phyloP scores from a whole-genome alignment of 2,888 invertebrate species.

The Nebria brevicollis region DNA sequence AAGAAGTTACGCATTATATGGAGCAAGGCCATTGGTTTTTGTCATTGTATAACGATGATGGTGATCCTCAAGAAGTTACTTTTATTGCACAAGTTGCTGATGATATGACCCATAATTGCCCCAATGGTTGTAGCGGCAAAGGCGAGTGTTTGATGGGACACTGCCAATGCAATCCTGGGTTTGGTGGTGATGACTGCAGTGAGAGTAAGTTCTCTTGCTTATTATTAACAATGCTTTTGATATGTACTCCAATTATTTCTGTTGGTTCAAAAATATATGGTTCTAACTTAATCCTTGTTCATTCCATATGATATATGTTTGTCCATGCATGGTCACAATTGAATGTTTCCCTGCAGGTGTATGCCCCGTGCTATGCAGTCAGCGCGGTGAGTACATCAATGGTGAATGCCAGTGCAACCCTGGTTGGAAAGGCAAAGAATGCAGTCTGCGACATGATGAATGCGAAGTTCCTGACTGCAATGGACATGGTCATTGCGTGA shows the following conservation, averaged over 20 bases:
- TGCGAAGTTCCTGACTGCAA: constrained; percentile 97
- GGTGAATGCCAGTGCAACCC: constrained; percentile 97
- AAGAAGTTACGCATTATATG: constrained; percentile 94
- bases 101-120: constrained; percentile 95
- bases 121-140: constrained; percentile 95
- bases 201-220: constrained; percentile 77
- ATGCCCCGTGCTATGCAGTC: constrained; percentile 96
- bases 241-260: background rate
- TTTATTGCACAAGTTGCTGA: constrained; percentile 87
- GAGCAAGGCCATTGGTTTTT: constrained; percentile 97
- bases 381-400: constrained; percentile 95
- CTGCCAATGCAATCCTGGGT: constrained; percentile 96
- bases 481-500: constrained; percentile 94
- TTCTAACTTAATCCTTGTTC: background rate
- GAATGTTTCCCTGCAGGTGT: constrained; percentile 71
- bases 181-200: constrained; percentile 95
- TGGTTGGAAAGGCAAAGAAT: constrained; percentile 98
- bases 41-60: constrained; percentile 95
- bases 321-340: constrained; percentile 17
- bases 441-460: constrained; percentile 92
- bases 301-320: background rate
- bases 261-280: background rate
- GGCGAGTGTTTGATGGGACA: constrained; percentile 95
- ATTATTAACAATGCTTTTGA: constrained; percentile 14
- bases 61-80: constrained; percentile 87